Base-by-base conservation (phyloP, 2,888 invertebrate genomes). In the Serrognathus titanus region DNA sequence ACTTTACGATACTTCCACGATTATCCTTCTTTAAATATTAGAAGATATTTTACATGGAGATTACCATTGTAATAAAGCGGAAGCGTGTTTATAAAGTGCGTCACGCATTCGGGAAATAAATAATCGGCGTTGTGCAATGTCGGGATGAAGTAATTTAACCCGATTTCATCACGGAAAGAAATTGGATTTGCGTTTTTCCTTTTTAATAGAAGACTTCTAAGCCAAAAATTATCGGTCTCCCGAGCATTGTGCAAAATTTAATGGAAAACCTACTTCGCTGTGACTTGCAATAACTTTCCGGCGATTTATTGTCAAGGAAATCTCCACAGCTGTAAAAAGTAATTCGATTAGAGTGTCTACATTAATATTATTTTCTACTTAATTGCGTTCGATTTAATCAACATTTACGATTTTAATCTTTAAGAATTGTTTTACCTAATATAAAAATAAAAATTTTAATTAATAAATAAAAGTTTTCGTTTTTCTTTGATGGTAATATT, bases 1-100 rank as follows among this genome's bases (percentile, higher is more conserved):
- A 71, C 69, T 73, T 72, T 72, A 73, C 70, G 69, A 69, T 66
- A 63, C 65, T 67, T 56, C 64, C 45, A 60, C 66, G 67, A 69
- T 66, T 67, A 68, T 67, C 67, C 68, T 66, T 56, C 51, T 59
- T 61, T 60, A 59, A 68, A 70, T 68, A 67, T 68, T 68, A 66
- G 58, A 60, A 66, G 63, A 69, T 63, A 64, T 68, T 63, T 43
- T 43, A 20, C 4, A 10, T 1, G 24, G 7, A 5, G 24, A 31
- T 6, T 6, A 31, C 6, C 24, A 5, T 7, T 6, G 24, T 31
- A 31, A 4, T 31, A 31, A 31, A 31, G 24, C 6, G 6, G 24
- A 31, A 20, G 24, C 2, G 4, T 31, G 24, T 31, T 31, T 31
- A 31, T 7, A 31, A 31, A 31, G 7, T 31, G 24, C 24, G 24